Conservation (phyloP, 2,113 vertebrate species). For the Barbus barbus region DNA sequence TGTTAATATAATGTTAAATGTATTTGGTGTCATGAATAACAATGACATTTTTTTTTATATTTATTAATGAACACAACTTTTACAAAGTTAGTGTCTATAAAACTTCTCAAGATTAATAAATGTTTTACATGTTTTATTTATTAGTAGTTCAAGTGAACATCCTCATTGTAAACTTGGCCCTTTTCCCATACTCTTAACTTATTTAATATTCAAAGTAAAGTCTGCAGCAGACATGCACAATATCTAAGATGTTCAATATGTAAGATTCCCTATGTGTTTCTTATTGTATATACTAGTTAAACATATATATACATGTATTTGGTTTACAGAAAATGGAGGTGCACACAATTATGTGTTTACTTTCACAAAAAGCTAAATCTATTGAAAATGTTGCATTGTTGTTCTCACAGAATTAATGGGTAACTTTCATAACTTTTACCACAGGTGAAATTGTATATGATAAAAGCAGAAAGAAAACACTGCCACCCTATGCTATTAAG, state of each 20-base stretch:
- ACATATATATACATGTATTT: too few relatives aligned
- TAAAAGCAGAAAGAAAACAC: too few relatives aligned
- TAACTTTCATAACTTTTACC: not conserved
- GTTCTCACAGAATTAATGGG: not conserved
- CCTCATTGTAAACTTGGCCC: not conserved
- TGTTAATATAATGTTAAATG: not conserved
- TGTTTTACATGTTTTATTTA: not conserved
- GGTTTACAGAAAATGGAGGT: too few relatives aligned
- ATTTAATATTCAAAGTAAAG: too few relatives aligned
- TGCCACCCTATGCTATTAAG: not conserved
- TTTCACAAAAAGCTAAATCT: not conserved
- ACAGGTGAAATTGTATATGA: not conserved
- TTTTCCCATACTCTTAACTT: too few relatives aligned
- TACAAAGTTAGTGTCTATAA: too few relatives aligned
- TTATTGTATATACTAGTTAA: too few relatives aligned
- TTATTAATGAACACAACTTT: too few relatives aligned
- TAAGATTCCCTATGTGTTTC: too few relatives aligned
- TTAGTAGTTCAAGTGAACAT: not conserved
- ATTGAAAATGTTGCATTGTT: not conserved
- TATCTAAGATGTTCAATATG: too few relatives aligned
- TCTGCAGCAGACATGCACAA: too few relatives aligned
- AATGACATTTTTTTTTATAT: too few relatives aligned
- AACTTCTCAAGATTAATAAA: not conserved
- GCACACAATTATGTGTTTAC: not conserved
- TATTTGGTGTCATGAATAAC: not conserved